Base-by-base conservation (phyloP, 2,888 invertebrate species). In the Thereva nobilitata region DNA sequence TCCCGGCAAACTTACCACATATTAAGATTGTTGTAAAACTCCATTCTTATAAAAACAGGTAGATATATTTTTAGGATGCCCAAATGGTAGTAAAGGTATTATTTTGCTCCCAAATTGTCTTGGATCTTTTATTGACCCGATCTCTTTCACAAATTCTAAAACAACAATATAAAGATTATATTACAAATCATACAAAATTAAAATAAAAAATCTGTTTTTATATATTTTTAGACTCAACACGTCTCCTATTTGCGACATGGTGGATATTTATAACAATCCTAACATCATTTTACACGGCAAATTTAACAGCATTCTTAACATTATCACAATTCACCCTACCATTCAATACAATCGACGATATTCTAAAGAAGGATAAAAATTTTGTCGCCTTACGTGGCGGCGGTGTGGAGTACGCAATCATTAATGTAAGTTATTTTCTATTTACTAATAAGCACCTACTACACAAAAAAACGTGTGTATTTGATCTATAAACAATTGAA, bases 241-340 rank as follows among this genome's bases (percentile, higher is more conserved):
- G 94, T 61, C 82, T 94, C 44, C 83, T 93, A 6, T 93, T 94
- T 79, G 92, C 93, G 7, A 92, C 92, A 0, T 94, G 94, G 94
- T 94, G 94, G 94, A 86, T 95, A 69, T 94, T 93, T 77, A 92
- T 93, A 72, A 91, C 92, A 44, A 86, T 94, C 59, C 82, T 94
- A 54, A 93, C 93, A 0, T 91, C 93, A 8, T 94, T 93, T 80
- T 95, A 95, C 80, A 95, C 94, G 3, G 94, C 94, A 6, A 94
- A 94, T 80, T 82, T 95, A 75, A 94, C 94, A 0, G 94, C 94
- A 9, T 94, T 93, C 76, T 83, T 95, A 59, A 94, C 94, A 0
- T 82, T 93, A 12, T 93, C 93, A 5, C 89, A 89, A 77, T 93
- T 93, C 73, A 92, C 92, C 0, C 82, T 94, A 72, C 91, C 92